Conservation (phyloP, 2,888 invertebrate species). For the Cinara cedri region DNA sequence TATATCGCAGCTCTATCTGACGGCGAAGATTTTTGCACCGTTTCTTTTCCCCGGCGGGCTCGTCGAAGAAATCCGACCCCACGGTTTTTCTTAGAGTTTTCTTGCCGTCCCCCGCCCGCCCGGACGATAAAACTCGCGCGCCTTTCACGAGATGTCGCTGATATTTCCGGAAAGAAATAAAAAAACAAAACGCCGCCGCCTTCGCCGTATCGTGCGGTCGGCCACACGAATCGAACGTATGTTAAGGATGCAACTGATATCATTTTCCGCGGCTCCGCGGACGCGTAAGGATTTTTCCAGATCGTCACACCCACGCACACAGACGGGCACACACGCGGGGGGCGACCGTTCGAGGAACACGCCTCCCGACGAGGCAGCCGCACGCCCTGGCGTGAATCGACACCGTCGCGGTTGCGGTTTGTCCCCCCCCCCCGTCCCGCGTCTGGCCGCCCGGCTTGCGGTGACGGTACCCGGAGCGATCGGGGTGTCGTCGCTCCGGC, state of each 20-base stretch:
- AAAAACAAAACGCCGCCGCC: background rate
- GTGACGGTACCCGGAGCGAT: constrained; percentile 13
- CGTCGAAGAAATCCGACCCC: constrained; percentile 31
- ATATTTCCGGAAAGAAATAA: constrained; percentile 22
- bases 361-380: constrained; percentile 16
- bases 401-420: constrained; percentile 55
- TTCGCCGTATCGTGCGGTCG: background rate
- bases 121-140: background rate
- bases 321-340: background rate
- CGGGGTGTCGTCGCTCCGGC: background rate
- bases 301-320: background rate
- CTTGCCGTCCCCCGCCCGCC: constrained; percentile 24
- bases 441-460: background rate
- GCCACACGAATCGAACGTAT: background rate
- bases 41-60: constrained; percentile 33
- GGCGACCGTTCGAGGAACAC: background rate
- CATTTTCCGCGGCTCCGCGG: no score
- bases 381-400: constrained; percentile 45
- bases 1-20: constrained; percentile 51
- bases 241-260: background rate
- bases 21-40: constrained; percentile 30
- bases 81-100: constrained; percentile 49
- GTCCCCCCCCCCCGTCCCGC: constrained; percentile 11
- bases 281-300: no score
- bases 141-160: constrained; percentile 53